Evolutionary conservation across 2,888 invertebrate genomes (phyloP), one percentile per base, ranked within the genome.

Genomic region (Anaspis maculata): DNA sequence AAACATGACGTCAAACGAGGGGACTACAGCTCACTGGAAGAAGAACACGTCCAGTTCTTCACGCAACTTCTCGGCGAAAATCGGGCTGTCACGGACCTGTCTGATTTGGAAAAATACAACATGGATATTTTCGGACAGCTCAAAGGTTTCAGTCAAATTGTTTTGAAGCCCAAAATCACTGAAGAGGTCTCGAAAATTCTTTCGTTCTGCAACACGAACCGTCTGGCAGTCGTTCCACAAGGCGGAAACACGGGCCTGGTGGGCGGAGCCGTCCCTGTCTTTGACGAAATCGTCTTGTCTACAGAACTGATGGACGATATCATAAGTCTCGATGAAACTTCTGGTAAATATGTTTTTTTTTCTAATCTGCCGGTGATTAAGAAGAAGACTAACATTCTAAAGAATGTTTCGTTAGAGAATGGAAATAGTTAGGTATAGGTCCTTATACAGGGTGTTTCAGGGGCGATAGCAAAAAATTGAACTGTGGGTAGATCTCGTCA

Each of bases 161-260:
- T 96, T 1, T 62, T 98, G 23, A 84, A 84, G 58, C 97, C 97
- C 1, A 85, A 79, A 57, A 79, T 75, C 4, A 86, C 91, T 0
- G 74, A 82, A 41, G 89, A 98, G 67, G 82, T 97, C 1, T 87
- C 94, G 0, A 70, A 75, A 45, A 84, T 98, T 37, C 63, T 98
- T 38, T 69, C 74, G 32, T 85, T 90, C 62, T 97, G 97, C 66
- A 83, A 90, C 61, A 72, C 79, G 3, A 74, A 78, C 33, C 73
- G 73, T 13, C 62, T 98, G 32, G 96, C 97, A 0, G 83, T 98
- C n/a, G 92, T 92, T 56, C 95, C 97, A 0, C 92, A 95, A 66
- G 90, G 90, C 25, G 95, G 95, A 11, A 95, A 94, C 62, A 95
- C 95, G 0, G 92, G 97, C 1, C 68, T 98, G 7, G 96, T 97